Base-by-base conservation (phyloP, 2,113 vertebrate species). In the Nibea albiflora region DNA sequence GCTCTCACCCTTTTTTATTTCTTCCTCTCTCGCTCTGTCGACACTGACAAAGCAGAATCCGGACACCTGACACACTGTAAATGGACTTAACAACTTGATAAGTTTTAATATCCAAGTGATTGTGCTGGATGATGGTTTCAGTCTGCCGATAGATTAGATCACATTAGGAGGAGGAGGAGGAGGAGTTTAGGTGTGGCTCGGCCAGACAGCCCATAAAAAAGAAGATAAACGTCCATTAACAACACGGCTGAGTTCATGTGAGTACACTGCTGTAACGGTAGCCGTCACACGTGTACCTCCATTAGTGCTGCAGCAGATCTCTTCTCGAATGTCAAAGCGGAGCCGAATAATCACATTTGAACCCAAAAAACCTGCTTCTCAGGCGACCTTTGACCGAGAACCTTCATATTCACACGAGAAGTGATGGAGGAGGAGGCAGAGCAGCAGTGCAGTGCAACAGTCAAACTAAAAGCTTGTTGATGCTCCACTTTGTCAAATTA, bases 221-320 rank as follows among this genome's bases (percentile, higher is more conserved):
- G 67, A 31, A 80, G 66, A 84, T 68, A 81, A 84, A 53, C 9
- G 76, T 82, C 72, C 87, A 88, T 91, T 84, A 87, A 57, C 68
- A 72, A 19, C 11, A 19, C 10, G 19, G 72, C 10, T 75, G 17
- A 78, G 53, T 52, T 70, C 22, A 66, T 75, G 72, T 46, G 64
- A 69, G 54, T 1, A 52, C 46, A 39, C 39, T 60, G 53, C 0
- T 73, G 67, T 44, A 65, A 71, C 64, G 63, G 46, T 28, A 58
- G 58, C 71, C 47, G 57, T 78, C 31, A 26, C 5, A 1, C 20
- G 44, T 15, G 53, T 15, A 6, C 11, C n/a, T 70, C 57, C 87
- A 56, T 78, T 52, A 44, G 60, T 1, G 11, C 39, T 28, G 20
- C 49, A 68, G 69, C 22, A 42, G 8, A 24, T 11, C n/a, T 2